phyloP scores from a whole-genome alignment of 64 coral and sea anemone species.

The Actinia tenebrosa region DNA sequence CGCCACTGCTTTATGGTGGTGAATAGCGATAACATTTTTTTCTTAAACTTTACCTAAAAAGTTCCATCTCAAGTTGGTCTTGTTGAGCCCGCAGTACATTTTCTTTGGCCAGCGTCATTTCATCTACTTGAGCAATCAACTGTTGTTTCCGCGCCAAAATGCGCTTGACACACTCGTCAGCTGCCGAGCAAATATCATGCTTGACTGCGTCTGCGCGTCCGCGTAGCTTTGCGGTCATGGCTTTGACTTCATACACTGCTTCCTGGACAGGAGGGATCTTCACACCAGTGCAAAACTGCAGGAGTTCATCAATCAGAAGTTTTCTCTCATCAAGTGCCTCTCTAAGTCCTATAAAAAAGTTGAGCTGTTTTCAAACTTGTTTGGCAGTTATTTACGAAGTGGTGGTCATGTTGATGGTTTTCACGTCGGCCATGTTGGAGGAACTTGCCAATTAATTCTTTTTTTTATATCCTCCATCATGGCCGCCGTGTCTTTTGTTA shows the following conservation, averaged over 20 bases:
- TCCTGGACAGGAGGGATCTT: conserved; percentile 88
- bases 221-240: conserved; percentile 85
- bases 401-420: too few species aligned
- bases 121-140: conserved; percentile 69
- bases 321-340: conserved; percentile 84
- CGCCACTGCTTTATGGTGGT: too few species aligned
- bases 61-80: conserved; percentile 74
- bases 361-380: not conserved
- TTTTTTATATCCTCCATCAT: too few species aligned
- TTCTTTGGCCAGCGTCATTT: conserved; percentile 63
- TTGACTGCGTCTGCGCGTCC: conserved; percentile 77
- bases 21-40: too few species aligned
- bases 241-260: conserved; percentile 83
- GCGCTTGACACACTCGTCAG: conserved; percentile 86
- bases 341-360: conserved; percentile 46
- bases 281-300: conserved; percentile 62
- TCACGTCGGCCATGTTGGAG: too few species aligned
- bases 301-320: conserved; percentile 63
- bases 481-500: too few species aligned
- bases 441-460: too few species aligned
- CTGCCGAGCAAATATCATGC: conserved; percentile 59
- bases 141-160: conserved; percentile 78
- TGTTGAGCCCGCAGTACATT: conserved; percentile 62
- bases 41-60: conserved; percentile 42
- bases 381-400: too few species aligned